Evolutionary conservation across 2,113 vertebrate species (phyloP).

Genomic region (Lethenteron reissneri): DNA sequence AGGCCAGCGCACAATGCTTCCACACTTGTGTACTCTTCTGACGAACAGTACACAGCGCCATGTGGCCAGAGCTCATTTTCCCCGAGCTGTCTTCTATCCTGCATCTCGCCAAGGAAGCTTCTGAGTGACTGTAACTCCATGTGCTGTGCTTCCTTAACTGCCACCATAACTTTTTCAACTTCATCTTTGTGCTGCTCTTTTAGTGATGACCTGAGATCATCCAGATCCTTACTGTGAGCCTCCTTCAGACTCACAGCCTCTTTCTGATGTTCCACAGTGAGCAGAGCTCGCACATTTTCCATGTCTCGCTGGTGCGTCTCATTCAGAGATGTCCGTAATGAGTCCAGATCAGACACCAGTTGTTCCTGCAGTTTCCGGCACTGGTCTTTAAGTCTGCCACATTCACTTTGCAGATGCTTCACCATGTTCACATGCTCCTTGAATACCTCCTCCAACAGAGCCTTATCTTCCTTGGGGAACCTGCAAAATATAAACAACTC

Average conservation of each 20-base stretch:
- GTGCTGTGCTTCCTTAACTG: constrained; percentile 26
- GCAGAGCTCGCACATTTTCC: neutral
- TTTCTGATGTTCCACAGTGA: neutral
- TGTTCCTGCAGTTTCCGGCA: too few relatives aligned
- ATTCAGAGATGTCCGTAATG: neutral
- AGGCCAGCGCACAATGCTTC: constrained; percentile 8
- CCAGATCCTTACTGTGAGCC: neutral
- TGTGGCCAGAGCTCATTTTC: too few relatives aligned
- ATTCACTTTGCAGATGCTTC: too few relatives aligned
- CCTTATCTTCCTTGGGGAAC: too few relatives aligned
- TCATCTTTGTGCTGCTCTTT: constrained; percentile 10
- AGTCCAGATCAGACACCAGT: constrained; percentile 11
- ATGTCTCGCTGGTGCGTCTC: constrained; percentile 2
- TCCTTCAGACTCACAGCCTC: neutral
- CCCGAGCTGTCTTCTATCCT: too few relatives aligned
- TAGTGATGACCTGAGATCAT: constrained; percentile 2
- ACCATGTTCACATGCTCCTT: too few relatives aligned
- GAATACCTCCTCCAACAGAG: too few relatives aligned
- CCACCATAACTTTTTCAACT: constrained; percentile 27
- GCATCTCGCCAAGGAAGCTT: too few relatives aligned
- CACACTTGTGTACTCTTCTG: too few relatives aligned
- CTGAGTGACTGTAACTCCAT: constrained; percentile 27
- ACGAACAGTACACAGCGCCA: too few relatives aligned
- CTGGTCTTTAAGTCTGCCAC: too few relatives aligned
- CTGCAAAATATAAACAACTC: too few relatives aligned